phyloP scores from a whole-genome alignment of 35 echinoderm and acorn worm species.

The Ophiothrix spiculata region DNA sequence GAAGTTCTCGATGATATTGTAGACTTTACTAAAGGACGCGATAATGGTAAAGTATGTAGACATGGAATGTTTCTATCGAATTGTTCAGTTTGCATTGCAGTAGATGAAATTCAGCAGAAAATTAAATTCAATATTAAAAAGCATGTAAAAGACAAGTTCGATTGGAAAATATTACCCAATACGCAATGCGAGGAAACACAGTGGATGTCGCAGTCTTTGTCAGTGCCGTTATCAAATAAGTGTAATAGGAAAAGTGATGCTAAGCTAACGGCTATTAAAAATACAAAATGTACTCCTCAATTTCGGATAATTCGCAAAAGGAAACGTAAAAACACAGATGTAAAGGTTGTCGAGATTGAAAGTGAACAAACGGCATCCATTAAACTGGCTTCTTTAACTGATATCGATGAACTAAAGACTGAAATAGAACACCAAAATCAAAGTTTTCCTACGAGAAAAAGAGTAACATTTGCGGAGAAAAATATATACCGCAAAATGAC shows the following conservation, averaged over 20 bases:
- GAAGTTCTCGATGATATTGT: not conserved
- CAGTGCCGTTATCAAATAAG: too few species aligned
- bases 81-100: not conserved
- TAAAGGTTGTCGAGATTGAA: not conserved
- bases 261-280: not conserved
- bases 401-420: not conserved
- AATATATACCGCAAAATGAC: not conserved
- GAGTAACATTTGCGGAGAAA: not conserved
- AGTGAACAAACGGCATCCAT: not conserved
- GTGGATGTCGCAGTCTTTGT: not conserved
- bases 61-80: not conserved
- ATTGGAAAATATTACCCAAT: not conserved
- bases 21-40: not conserved
- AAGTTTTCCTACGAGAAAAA: not conserved
- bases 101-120: not conserved
- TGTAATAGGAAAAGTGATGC: too few species aligned
- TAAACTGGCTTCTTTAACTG: not conserved
- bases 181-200: not conserved
- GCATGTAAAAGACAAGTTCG: not conserved
- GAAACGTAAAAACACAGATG: not conserved
- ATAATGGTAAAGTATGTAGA: not conserved
- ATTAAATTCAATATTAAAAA: constrained; percentile 3
- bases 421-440: not conserved
- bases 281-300: not conserved
- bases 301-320: not conserved